Evolutionary conservation across 2,888 invertebrate genomes (phyloP).

Genomic region (Melieria crassipennis): DNA sequence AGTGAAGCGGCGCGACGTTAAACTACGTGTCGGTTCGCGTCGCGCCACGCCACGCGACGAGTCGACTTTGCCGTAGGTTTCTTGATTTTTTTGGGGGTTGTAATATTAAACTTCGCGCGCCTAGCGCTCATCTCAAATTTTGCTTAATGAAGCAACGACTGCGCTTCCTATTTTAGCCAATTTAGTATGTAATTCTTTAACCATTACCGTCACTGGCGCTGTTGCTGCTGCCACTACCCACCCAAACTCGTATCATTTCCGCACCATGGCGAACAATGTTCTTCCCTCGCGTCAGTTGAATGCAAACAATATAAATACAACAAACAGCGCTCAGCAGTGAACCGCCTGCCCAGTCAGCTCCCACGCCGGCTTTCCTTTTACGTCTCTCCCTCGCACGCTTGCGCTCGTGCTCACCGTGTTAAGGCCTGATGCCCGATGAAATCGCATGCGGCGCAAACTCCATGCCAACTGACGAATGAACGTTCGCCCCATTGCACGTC

Average conservation of each 20-base stretch:
- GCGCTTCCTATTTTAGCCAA: constrained; percentile 62
- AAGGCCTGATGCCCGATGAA: constrained; percentile 40
- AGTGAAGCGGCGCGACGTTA: neutral
- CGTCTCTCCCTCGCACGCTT: constrained; percentile 30
- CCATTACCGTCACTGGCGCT: constrained; percentile 51
- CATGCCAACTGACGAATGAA: constrained; percentile 6
- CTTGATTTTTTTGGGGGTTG: constrained; percentile 32
- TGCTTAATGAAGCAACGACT: constrained; percentile 61
- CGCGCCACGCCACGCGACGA: constrained; percentile 6
- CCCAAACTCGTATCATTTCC: too few species aligned
- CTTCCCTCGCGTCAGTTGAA: constrained; percentile 7
- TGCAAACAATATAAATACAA: constrained; percentile 27
- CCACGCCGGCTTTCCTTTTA: constrained; percentile 45
- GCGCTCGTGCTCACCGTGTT: constrained; percentile 24
- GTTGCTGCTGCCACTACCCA: neutral
- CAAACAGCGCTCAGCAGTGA: constrained; percentile 4
- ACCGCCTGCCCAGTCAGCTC: constrained; percentile 33
- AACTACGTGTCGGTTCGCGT: neutral
- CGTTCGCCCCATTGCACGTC: too few species aligned
- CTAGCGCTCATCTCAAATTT: constrained; percentile 52
- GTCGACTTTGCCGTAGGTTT: constrained; percentile 16
- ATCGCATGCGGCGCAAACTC: constrained; percentile 38
- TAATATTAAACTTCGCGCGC: constrained; percentile 16
- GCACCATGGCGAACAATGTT: too few species aligned
- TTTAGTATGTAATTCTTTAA: constrained; percentile 64